Base-by-base conservation (phyloP, 1,140 invertebrate species). In the Micrasema longulum region DNA sequence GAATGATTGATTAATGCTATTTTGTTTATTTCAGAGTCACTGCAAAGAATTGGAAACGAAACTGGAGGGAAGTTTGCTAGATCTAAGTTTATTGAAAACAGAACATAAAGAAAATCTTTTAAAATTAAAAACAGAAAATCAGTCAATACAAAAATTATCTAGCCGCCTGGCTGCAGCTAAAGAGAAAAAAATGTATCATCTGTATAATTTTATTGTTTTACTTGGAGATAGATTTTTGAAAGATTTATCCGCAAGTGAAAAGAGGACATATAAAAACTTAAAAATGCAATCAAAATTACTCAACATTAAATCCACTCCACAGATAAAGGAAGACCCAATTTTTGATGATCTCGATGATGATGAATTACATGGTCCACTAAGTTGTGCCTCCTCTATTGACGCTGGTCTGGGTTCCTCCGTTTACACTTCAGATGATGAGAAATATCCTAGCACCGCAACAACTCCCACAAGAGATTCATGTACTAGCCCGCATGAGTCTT, bases 381-480 rank as follows among this genome's bases (percentile, higher is more conserved):
- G 73, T 60, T 75, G 73, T 47, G 47, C 64, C 23, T 75, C 73
- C 6, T 75, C 73, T 14, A 76, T 78, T 65, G 82, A 84, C 55
- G 82, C 80, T 10, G 81, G 81, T 1, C 52, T 78, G 36, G 81
- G 80, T 31, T 84, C 81, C 11, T 80, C 83, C 16, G 76, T 80
- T 10, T 78, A 78, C n/a, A 78, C 74, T 73, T 83, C 80, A 22
- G 81, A 83, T 71, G 77, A 75, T 22, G 80, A 81, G 23, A 82
- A 81, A 73, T 80, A 77, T 68, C 73, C 79, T 5, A 77, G 78
- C 66, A 81, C 80, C 68, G 64, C 74, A 31, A 79, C 74, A 10
- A 79, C 77, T 65, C 78, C 77, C n/a, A 50, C 76, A 10, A 57
- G 52, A 22, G 53, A 68, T 11, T 53, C 35, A 2, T 69, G 68